These are phyloP conservation scores for Nilaparvata lugens DNA, from an alignment of 1,140 invertebrate species.

Conservation along the genomic window DNA sequence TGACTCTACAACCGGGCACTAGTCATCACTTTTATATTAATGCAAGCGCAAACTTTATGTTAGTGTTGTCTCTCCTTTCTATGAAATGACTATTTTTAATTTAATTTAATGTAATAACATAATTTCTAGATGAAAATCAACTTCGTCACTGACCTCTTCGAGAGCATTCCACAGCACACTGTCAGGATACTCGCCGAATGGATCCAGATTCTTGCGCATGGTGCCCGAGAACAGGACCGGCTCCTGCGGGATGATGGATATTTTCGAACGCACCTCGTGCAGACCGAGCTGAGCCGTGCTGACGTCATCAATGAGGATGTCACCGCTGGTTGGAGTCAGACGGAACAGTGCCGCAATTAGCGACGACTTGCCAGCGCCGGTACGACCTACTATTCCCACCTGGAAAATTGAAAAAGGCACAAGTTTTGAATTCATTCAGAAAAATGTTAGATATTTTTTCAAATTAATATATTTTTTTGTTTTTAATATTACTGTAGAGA, in stretches of 20 bases:
- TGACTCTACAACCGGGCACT: too few species aligned
- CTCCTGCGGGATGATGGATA: constrained; percentile 65
- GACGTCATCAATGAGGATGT: constrained; percentile 60
- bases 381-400: constrained; percentile 61
- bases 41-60: too few species aligned
- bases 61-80: too few species aligned
- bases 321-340: constrained; percentile 53
- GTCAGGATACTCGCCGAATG: constrained; percentile 49
- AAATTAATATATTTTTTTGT: too few species aligned
- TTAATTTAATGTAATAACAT: too few species aligned
- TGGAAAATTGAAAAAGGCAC: constrained; percentile 11
- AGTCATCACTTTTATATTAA: too few species aligned
- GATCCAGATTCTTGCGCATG: constrained; percentile 55
- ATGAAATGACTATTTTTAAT: too few species aligned
- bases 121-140: too few species aligned
- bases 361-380: constrained; percentile 77
- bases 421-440: too few species aligned
- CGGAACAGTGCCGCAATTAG: constrained; percentile 62
- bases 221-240: constrained; percentile 55
- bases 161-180: constrained; percentile 50
- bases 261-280: constrained; percentile 51
- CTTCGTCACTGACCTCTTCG: constrained; percentile 45
- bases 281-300: constrained; percentile 38
- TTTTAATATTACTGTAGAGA: too few species aligned
- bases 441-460: too few species aligned